These are phyloP conservation scores for Enteromius afrohamiltoni DNA, from an alignment of 2,797 vertebrate genomes.

Conservation along the genomic window DNA sequence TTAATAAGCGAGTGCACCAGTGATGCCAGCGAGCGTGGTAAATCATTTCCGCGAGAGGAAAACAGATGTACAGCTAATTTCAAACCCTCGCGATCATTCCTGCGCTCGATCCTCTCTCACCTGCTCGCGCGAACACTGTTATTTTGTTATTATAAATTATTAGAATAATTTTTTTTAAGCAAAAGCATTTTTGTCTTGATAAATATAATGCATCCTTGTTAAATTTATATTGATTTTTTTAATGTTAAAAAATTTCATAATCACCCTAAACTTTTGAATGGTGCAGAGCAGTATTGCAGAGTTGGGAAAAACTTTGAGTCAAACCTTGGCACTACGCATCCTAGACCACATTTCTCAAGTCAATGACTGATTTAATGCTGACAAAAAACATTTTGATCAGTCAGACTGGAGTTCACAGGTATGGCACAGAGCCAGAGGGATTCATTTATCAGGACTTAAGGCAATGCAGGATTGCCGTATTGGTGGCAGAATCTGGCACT, in stretches of 20 bases:
- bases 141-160: too few species aligned
- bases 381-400: slow-evolving; percentile 31
- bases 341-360: background rate
- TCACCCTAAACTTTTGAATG: background rate
- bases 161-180: too few species aligned
- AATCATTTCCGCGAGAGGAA: too few species aligned
- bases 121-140: too few species aligned
- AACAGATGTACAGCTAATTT: too few species aligned
- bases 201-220: background rate
- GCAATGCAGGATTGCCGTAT: slow-evolving; percentile 72
- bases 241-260: background rate
- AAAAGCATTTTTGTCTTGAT: background rate
- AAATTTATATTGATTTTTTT: background rate
- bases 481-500: slow-evolving; percentile 64
- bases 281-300: background rate
- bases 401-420: slow-evolving; percentile 23
- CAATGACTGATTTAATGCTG: slow-evolving; percentile 9
- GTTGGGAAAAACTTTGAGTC: background rate
- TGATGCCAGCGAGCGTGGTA: too few species aligned
- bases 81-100: too few species aligned
- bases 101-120: too few species aligned
- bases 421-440: slow-evolving; percentile 42
- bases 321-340: background rate
- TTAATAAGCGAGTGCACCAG: too few species aligned
- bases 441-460: slow-evolving; percentile 63